Evolutionary conservation across 1,140 invertebrate species (phyloP).

Genomic region (Cataglyphis hispanica): DNA sequence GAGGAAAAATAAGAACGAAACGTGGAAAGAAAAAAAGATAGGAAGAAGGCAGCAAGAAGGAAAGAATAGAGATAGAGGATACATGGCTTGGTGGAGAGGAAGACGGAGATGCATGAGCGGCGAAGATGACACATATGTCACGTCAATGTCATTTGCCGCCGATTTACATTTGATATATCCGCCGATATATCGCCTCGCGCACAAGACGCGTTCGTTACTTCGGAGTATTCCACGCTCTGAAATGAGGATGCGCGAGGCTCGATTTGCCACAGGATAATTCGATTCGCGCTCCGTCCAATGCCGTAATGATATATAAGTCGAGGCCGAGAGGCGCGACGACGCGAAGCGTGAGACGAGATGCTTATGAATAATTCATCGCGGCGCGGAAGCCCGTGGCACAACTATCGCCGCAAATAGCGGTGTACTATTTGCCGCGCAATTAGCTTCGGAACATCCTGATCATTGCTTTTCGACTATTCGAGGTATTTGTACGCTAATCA

Average conservation of each 20-base stretch:
- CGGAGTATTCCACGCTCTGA: background rate
- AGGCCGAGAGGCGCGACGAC: conserved; percentile 30
- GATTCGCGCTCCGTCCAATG: conserved; percentile 28
- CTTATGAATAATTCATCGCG: conserved; percentile 62
- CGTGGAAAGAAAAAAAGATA: background rate
- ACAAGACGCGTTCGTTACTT: background rate
- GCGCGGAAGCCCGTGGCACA: conserved; percentile 28
- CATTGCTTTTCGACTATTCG: conserved; percentile 59
- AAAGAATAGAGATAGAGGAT: background rate
- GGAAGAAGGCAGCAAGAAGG: background rate
- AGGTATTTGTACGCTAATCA: conserved; percentile 64
- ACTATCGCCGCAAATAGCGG: conserved; percentile 45
- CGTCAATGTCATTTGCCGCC: conserved; percentile 69
- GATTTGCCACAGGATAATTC: conserved; percentile 24
- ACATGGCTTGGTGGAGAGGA: background rate
- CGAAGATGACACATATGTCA: conserved; percentile 67
- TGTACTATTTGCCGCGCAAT: conserved; percentile 62
- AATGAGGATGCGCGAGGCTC: conserved; percentile 12
- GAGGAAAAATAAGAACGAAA: conserved; percentile 4
- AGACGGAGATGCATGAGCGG: conserved; percentile 56
- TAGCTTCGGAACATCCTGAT: conserved; percentile 62
- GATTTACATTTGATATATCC: conserved; percentile 77
- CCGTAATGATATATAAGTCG: conserved; percentile 49
- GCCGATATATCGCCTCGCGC: conserved; percentile 61
- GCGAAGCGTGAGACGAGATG: conserved; percentile 43